phyloP scores from a whole-genome alignment of 2,113 vertebrate species.

The Lepisosteus oculatus region DNA sequence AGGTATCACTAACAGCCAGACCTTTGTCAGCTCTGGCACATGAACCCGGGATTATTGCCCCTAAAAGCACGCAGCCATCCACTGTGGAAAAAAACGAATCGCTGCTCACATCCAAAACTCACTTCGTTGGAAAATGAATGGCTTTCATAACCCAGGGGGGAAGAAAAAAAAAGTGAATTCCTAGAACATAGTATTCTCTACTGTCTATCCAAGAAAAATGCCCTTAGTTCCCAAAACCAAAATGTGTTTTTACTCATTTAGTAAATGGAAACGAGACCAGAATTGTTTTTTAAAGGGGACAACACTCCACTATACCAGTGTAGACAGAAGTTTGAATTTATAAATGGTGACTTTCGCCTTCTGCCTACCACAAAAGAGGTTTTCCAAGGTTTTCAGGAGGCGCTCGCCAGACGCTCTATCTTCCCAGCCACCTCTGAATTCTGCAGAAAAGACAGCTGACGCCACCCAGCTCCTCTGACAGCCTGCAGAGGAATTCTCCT shows the following conservation, averaged over 20 bases:
- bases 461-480: too few relatives aligned
- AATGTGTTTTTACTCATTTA: slow-evolving; percentile 59
- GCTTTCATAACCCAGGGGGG: slow-evolving; percentile 50
- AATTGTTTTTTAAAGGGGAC: slow-evolving; percentile 39
- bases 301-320: slow-evolving; percentile 15
- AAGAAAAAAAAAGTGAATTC: slow-evolving; percentile 26
- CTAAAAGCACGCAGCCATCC: slow-evolving; percentile 60
- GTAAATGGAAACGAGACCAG: slow-evolving; percentile 47
- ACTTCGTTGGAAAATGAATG: slow-evolving; percentile 46
- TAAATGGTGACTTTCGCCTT: background rate
- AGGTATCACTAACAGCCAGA: slow-evolving; percentile 89
- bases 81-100: slow-evolving; percentile 67
- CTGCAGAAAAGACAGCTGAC: too few relatives aligned
- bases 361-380: background rate
- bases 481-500: too few relatives aligned
- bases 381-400: background rate
- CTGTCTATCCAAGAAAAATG: slow-evolving; percentile 59
- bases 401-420: too few relatives aligned
- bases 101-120: slow-evolving; percentile 48
- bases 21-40: slow-evolving; percentile 85
- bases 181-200: slow-evolving; percentile 50
- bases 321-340: background rate
- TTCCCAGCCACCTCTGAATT: too few relatives aligned
- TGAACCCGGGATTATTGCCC: slow-evolving; percentile 59
- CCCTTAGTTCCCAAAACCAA: slow-evolving; percentile 38